These are phyloP conservation scores for Gephyroberyx darwinii DNA, from an alignment of 2,797 vertebrate genomes.

Conservation along the genomic window DNA sequence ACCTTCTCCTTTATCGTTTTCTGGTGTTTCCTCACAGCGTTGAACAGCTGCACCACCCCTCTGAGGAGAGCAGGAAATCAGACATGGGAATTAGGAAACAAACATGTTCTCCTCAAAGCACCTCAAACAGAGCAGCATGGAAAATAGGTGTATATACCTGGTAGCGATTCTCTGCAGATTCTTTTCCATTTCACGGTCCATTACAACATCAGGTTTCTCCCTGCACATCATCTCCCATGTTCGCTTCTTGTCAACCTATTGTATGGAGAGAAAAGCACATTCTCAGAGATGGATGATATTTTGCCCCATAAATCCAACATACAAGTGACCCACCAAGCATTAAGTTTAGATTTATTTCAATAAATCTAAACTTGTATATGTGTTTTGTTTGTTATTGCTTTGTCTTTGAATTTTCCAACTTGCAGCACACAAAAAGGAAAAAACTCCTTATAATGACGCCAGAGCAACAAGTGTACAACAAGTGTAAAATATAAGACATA, in stretches of 20 bases:
- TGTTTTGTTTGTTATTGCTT: too few relatives aligned
- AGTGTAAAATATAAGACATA: too few relatives aligned
- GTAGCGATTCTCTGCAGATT: conserved; percentile 92
- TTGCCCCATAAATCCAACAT: too few relatives aligned
- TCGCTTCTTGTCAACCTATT: conserved; percentile 84
- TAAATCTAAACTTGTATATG: too few relatives aligned
- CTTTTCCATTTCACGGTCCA: conserved; percentile 87
- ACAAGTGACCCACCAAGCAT: too few relatives aligned
- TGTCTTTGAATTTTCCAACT: too few relatives aligned
- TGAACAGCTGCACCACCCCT: conserved; percentile 95
- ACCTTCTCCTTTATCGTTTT: conserved; percentile 85
- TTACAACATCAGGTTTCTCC: conserved; percentile 90
- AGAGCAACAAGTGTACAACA: too few relatives aligned
- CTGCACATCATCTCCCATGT: conserved; percentile 94
- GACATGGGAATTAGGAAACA: neutral
- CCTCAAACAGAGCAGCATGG: neutral
- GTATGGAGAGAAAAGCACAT: neutral
- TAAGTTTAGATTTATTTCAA: too few relatives aligned
- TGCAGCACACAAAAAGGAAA: too few relatives aligned
- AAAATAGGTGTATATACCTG: conserved; percentile 77
- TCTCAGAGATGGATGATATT: neutral
- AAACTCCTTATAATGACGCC: too few relatives aligned
- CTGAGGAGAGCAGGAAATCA: conserved; percentile 63
- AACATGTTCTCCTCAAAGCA: neutral
- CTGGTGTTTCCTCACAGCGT: conserved; percentile 92